Evolutionary conservation across 2,797 vertebrate genomes (phyloP).

Genomic region (Kryptopterus vitreolus): DNA sequence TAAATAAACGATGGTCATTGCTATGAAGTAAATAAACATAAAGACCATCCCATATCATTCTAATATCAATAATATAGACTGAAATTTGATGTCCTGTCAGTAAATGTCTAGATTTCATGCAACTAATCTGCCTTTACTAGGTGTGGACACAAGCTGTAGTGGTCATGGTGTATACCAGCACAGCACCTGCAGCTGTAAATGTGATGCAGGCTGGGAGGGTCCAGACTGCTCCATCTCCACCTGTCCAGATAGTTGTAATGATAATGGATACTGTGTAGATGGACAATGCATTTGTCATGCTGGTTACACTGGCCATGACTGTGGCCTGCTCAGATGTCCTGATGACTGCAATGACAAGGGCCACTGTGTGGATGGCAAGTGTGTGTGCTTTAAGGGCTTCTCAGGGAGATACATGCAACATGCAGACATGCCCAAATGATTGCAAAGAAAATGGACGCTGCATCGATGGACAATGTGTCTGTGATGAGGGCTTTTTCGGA

Average conservation of each 20-base stretch:
- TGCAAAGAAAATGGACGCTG: slow-evolving; percentile 81
- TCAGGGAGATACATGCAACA: slow-evolving; percentile 77
- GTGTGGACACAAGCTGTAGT: slow-evolving; percentile 73
- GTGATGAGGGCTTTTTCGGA: slow-evolving; percentile 79
- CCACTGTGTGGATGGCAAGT: slow-evolving; percentile 76
- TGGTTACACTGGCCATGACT: slow-evolving; percentile 78
- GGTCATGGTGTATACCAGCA: slow-evolving; percentile 75
- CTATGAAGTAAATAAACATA: background rate
- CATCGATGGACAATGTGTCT: slow-evolving; percentile 81
- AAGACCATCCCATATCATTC: background rate
- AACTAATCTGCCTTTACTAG: slow-evolving; percentile 56
- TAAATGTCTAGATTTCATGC: background rate
- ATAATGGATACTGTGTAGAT: slow-evolving; percentile 78
- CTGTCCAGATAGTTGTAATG: slow-evolving; percentile 81
- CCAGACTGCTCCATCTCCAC: slow-evolving; percentile 75
- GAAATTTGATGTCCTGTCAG: background rate
- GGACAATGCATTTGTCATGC: slow-evolving; percentile 78
- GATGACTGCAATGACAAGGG: slow-evolving; percentile 82
- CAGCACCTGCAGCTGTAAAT: slow-evolving; percentile 77
- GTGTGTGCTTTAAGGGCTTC: slow-evolving; percentile 78
- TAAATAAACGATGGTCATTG: background rate
- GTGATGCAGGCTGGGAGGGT: slow-evolving; percentile 84
- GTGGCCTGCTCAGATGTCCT: slow-evolving; percentile 74
- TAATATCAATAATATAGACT: background rate
- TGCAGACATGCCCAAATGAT: slow-evolving; percentile 75